These are phyloP conservation scores for Rhyacophila evoluta DNA, from an alignment of 2,888 invertebrate genomes.

Conservation along the genomic window DNA sequence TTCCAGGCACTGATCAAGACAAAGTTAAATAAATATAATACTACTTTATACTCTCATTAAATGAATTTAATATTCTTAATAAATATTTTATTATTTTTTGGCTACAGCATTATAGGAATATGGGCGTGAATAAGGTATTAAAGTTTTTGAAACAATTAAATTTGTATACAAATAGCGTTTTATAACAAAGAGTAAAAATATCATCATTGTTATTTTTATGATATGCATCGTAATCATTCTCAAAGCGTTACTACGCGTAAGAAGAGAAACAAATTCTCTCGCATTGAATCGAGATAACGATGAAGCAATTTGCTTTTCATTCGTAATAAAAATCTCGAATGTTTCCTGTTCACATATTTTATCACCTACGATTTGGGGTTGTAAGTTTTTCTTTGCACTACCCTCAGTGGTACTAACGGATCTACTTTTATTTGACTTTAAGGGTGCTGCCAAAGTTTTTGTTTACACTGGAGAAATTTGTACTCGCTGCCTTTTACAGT, in stretches of 20 bases:
- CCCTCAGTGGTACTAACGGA: neutral
- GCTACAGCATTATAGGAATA: too few relatives aligned
- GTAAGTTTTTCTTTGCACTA: slow-evolving; percentile 23
- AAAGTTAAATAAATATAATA: too few relatives aligned
- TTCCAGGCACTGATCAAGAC: too few relatives aligned
- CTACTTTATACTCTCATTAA: too few relatives aligned
- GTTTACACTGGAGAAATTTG: slow-evolving; percentile 3
- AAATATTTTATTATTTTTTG: too few relatives aligned
- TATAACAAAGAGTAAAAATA: too few relatives aligned
- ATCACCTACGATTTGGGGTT: slow-evolving; percentile 34
- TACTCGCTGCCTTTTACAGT: neutral
- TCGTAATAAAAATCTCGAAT: slow-evolving; percentile 20
- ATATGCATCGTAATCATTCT: too few relatives aligned
- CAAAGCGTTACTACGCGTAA: neutral
- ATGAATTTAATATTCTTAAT: too few relatives aligned
- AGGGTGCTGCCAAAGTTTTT: slow-evolving; percentile 6
- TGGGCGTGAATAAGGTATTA: too few relatives aligned
- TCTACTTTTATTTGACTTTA: slow-evolving; percentile 27
- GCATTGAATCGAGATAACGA: neutral
- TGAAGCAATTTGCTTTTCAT: slow-evolving; percentile 13
- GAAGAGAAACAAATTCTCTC: neutral
- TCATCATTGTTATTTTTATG: too few relatives aligned
- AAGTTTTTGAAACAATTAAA: too few relatives aligned
- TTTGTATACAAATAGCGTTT: too few relatives aligned
- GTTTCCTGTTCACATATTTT: slow-evolving; percentile 28